These are phyloP conservation scores for Stenolophus ochropezus DNA, from an alignment of 2,888 invertebrate species.

Conservation along the genomic window DNA sequence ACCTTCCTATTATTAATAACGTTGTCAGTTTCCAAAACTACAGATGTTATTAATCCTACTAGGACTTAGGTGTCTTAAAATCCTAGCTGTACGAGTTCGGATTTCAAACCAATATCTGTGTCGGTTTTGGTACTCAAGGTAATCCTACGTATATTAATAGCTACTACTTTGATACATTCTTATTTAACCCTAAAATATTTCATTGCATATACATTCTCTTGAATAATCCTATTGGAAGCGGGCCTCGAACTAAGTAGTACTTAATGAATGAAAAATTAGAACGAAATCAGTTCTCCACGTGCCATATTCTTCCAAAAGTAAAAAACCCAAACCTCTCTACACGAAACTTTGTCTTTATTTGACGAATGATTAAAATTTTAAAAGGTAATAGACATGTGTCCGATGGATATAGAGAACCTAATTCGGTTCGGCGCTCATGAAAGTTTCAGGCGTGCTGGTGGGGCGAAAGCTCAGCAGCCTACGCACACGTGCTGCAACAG, in stretches of 20 bases:
- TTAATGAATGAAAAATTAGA: background rate
- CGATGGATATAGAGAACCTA: slow-evolving; percentile 17
- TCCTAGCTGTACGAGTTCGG: too few relatives aligned
- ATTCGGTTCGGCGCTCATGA: slow-evolving; percentile 9
- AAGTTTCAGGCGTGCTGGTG: slow-evolving; percentile 34
- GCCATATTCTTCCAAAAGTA: background rate
- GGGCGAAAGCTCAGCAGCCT: background rate
- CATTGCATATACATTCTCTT: background rate
- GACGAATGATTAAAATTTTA: slow-evolving; percentile 6
- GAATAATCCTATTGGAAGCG: background rate
- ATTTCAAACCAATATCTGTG: too few relatives aligned
- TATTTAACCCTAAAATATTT: too few relatives aligned
- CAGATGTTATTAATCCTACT: too few relatives aligned
- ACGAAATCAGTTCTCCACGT: background rate
- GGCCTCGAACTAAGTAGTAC: background rate
- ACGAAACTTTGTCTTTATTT: background rate
- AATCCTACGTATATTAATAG: too few relatives aligned
- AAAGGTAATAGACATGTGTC: slow-evolving; percentile 23
- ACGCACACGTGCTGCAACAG: background rate
- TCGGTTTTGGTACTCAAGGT: too few relatives aligned
- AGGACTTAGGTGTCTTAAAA: too few relatives aligned
- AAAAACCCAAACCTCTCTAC: background rate
- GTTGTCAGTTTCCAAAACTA: too few relatives aligned
- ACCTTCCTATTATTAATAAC: too few relatives aligned
- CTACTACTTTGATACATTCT: too few relatives aligned